These are phyloP conservation scores for Ceraclea dissimilis DNA, from an alignment of 2,888 invertebrate genomes.

Conservation along the genomic window DNA sequence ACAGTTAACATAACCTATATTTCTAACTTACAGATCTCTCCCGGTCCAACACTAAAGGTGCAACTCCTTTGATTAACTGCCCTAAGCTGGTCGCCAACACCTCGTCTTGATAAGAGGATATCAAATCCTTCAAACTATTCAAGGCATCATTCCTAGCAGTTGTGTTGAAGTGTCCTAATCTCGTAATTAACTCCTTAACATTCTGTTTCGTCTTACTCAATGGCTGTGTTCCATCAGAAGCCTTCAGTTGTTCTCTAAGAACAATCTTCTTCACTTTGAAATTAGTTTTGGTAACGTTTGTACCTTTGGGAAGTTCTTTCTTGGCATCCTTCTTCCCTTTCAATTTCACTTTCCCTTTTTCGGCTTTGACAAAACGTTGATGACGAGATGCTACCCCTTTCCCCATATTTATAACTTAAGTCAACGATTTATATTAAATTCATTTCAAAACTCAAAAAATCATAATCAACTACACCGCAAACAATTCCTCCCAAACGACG, in stretches of 20 bases:
- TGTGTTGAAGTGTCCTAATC: constrained; percentile 69
- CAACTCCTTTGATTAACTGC: constrained; percentile 59
- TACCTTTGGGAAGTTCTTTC: constrained; percentile 74
- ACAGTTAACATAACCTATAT: too few species aligned
- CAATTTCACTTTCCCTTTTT: constrained; percentile 84
- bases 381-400: constrained; percentile 39
- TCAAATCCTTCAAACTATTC: constrained; percentile 52
- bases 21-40: constrained; percentile 56
- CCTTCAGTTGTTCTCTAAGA: constrained; percentile 64
- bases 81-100: constrained; percentile 53
- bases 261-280: constrained; percentile 86
- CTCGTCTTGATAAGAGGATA: constrained; percentile 33
- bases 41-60: constrained; percentile 63
- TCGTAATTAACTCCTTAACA: constrained; percentile 61
- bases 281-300: constrained; percentile 81
- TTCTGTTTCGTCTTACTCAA: constrained; percentile 62
- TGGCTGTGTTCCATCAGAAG: constrained; percentile 47
- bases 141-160: constrained; percentile 59
- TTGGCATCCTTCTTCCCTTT: constrained; percentile 61
- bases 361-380: constrained; percentile 70
- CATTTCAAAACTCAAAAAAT: too few species aligned
- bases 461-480: too few species aligned
- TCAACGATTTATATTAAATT: not conserved
- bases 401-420: constrained; percentile 7
- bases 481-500: too few species aligned